phyloP scores from a whole-genome alignment of 2,888 invertebrate genomes.

The Diadromus collaris region DNA sequence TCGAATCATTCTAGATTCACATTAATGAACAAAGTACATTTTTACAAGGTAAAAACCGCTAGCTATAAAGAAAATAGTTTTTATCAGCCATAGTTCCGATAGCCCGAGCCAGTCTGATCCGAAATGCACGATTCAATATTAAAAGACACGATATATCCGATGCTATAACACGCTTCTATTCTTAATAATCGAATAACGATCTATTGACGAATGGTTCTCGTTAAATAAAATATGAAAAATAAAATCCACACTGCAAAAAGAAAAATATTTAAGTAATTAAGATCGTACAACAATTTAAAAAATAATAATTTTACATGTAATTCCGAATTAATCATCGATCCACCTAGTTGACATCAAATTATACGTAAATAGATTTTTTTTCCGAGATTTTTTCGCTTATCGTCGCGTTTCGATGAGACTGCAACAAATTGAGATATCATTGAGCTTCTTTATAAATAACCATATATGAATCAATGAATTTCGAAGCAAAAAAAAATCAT shows the following conservation, averaged over 20 bases:
- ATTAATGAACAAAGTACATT: conserved; percentile 47
- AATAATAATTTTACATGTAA: conserved; percentile 25
- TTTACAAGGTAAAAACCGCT: conserved; percentile 13
- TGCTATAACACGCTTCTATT: conserved; percentile 25
- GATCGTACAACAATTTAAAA: conserved; percentile 32
- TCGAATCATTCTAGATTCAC: conserved; percentile 54
- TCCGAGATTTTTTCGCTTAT: background rate
- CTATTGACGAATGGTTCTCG: conserved; percentile 2
- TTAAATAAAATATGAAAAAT: background rate
- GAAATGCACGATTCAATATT: conserved; percentile 38
- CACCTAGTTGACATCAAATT: background rate
- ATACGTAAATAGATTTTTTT: conserved; percentile 14
- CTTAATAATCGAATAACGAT: conserved; percentile 24
- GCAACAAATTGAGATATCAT: conserved; percentile 18
- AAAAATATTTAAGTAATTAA: conserved; percentile 14
- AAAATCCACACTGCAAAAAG: conserved; percentile 26
- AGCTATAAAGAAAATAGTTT: background rate
- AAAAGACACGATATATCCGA: conserved; percentile 23
- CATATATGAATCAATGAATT: conserved; percentile 5
- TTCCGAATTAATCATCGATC: conserved; percentile 24
- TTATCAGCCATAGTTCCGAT: conserved; percentile 19
- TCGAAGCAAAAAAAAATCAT: conserved; percentile 1
- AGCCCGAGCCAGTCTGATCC: conserved; percentile 18
- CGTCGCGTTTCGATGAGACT: conserved; percentile 17
- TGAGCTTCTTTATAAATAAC: conserved; percentile 12